Percentiles rank a stretch among this genome's conserved stretches.
These are phyloP conservation scores for Sula dactylatra DNA, from an alignment of 2,113 vertebrate genomes.

Conservation along the genomic window DNA sequence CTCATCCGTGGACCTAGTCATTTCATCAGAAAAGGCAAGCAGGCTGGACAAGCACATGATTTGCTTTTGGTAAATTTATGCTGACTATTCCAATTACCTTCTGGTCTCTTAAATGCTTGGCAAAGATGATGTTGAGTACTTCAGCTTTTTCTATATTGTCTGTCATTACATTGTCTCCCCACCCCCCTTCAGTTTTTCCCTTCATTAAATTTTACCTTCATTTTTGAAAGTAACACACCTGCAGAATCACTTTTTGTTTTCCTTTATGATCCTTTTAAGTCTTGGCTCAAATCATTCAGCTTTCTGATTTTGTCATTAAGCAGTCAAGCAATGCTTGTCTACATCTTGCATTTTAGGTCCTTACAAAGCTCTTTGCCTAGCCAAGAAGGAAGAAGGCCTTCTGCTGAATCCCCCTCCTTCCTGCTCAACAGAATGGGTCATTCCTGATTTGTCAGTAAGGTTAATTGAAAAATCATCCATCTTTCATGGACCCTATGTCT, in stretches of 20 bases:
- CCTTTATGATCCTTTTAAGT: not conserved
- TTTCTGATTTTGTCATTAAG: not conserved
- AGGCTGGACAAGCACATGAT: not conserved
- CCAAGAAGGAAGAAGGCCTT: not conserved
- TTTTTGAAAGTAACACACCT: not conserved
- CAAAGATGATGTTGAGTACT: not conserved
- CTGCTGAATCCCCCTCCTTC: not conserved
- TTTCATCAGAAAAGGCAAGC: not conserved
- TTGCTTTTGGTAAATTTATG: not conserved
- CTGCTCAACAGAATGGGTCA: not conserved
- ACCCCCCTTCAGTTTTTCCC: too few relatives aligned
- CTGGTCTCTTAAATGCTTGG: not conserved
- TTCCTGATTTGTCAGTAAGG: not conserved
- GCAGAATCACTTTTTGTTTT: not conserved
- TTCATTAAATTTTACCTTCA: not conserved
- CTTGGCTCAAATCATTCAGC: not conserved
- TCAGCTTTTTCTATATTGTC: not conserved
- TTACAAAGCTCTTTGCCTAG: not conserved
- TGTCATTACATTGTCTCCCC: not conserved
- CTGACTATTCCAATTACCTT: not conserved
- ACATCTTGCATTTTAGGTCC: not conserved
- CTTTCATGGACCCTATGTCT: not conserved
- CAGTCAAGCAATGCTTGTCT: not conserved
- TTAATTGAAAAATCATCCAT: constrained; percentile 6
- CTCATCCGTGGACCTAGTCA: not conserved